Evolutionary conservation across 2,888 invertebrate species (phyloP).

Genomic region (Mylabris sibirica): DNA sequence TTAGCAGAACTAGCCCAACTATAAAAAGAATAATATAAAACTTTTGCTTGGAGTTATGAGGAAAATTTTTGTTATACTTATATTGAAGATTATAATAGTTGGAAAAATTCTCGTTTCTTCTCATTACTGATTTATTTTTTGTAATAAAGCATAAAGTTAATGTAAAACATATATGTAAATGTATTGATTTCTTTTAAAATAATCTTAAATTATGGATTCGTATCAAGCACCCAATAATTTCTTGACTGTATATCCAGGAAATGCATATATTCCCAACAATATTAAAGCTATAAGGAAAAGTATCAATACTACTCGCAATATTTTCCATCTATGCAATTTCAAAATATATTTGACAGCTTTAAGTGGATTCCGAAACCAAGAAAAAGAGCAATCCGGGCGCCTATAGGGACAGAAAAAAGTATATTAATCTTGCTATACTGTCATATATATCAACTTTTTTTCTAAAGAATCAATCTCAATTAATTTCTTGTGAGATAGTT

Average conservation of each 20-base stretch:
- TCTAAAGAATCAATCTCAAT: slow-evolving; percentile 26
- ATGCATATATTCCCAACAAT: slow-evolving; percentile 60
- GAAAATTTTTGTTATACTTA: no score
- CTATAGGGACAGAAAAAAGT: slow-evolving; percentile 56
- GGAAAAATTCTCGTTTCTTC: no score
- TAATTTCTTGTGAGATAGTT: slow-evolving; percentile 9
- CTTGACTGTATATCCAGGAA: slow-evolving; percentile 64
- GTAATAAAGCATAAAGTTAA: no score
- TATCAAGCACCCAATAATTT: slow-evolving; percentile 55
- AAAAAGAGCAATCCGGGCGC: slow-evolving; percentile 69
- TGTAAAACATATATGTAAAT: not conserved
- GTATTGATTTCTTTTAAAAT: not conserved
- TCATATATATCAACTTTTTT: not conserved
- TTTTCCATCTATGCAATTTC: slow-evolving; percentile 59
- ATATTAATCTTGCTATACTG: not conserved
- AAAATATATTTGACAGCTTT: slow-evolving; percentile 60
- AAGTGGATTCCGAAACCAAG: slow-evolving; percentile 67
- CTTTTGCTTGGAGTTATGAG: no score
- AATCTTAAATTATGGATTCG: not conserved
- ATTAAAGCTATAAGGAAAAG: slow-evolving; percentile 55
- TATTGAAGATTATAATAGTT: no score
- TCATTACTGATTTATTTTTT: no score
- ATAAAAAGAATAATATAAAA: no score
- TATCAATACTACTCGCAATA: slow-evolving; percentile 54
- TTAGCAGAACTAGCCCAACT: no score